Percentiles rank a stretch among this genome's conserved stretches.
phyloP scores from a whole-genome alignment of 2,797 vertebrate species.

The Microcaecilia unicolor region DNA sequence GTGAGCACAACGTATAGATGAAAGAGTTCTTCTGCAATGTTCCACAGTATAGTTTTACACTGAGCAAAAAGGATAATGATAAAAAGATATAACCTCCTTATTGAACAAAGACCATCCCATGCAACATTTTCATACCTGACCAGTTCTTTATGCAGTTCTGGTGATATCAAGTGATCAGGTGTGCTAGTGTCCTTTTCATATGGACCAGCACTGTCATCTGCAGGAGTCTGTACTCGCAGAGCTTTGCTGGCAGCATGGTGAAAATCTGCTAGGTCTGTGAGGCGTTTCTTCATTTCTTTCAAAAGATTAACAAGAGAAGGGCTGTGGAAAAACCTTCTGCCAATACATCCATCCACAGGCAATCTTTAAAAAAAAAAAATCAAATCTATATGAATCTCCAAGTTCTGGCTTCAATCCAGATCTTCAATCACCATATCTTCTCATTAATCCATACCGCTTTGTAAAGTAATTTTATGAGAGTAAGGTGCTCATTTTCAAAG shows the following conservation, averaged over 20 bases:
- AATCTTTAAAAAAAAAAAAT: conserved; percentile 53
- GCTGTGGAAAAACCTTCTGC: conserved; percentile 79
- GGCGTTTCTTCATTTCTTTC: conserved; percentile 74
- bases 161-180: conserved; percentile 66
- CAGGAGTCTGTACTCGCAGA: conserved; percentile 56
- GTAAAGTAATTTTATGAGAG: too few species aligned
- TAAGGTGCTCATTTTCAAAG: too few species aligned
- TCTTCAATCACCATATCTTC: too few species aligned
- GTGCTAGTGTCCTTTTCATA: conserved; percentile 27
- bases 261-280: conserved; percentile 85
- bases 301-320: conserved; percentile 64
- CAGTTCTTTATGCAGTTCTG: conserved; percentile 82
- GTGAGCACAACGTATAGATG: too few species aligned
- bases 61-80: too few species aligned
- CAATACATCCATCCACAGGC: conserved; percentile 82
- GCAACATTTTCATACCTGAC: conserved; percentile 64
- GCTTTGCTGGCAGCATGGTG: conserved; percentile 89
- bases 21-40: too few species aligned
- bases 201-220: conserved; percentile 43
- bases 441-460: too few species aligned
- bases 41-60: too few species aligned
- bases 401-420: too few species aligned
- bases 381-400: neutral
- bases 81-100: too few species aligned
- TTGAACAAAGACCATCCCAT: too few species aligned